Base-by-base conservation (phyloP, 2,797 vertebrate species). In the Tympanoctomys barrerae region DNA sequence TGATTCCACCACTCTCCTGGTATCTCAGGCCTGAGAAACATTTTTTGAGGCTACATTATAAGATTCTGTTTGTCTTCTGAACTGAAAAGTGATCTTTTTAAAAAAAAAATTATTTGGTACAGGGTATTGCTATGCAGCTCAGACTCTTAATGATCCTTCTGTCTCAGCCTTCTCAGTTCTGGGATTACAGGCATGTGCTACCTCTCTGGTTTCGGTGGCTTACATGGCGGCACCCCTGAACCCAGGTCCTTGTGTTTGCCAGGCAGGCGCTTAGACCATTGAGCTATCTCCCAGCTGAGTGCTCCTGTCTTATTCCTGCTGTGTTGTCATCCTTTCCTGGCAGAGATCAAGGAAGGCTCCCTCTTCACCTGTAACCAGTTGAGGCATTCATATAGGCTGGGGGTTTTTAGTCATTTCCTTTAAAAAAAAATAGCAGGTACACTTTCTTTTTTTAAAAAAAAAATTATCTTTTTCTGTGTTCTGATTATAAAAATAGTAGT, bases 41-140 rank as follows among this genome's bases (percentile, higher is more conserved):
- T 84, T 84, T 93, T 93, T 91, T 84, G 71, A 78, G 22, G 33
- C 79, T 92, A 36, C 42, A 66, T 75, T 14, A 66, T 78, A 78
- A 82, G 12, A 31, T 64, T 64, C 36, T 54, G 0, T 85, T 11
- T 80, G 42, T 87, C 49, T 90, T 81, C 33, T 59, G 46, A 71
- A 78, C 71, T 73, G 39, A 42, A 73, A 31, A 68, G 64, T 33
- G 31, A 13, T 33, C 64, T 33, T 66, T 33, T 33, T 11, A 36
- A 36, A n/a, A 39, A 21, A 57, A 57, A 16, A 4, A 57, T 18
- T 57, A 18, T 57, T 57, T 57, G 16, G 54, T 57, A 57, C 54
- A 57, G 16, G 54, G 54, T 57, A 2, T 57, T 57, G 54, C 49
- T 57, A 57, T 18, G 16, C 54, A 57, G 54, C 54, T 57, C 54